Evolutionary conservation across 2,113 vertebrate genomes (phyloP).

Genomic region (Solea solea): DNA sequence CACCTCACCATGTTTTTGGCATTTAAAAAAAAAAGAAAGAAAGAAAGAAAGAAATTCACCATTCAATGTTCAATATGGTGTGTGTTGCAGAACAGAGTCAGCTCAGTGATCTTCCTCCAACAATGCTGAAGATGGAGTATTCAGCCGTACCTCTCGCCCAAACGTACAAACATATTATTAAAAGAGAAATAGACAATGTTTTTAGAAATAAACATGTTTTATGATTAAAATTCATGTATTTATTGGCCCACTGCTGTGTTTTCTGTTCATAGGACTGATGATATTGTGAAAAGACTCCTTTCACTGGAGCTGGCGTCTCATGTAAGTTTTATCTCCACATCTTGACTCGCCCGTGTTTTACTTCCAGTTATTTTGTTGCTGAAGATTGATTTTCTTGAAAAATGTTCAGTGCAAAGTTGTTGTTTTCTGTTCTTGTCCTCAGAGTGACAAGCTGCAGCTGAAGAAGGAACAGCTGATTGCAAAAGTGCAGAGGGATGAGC

Average conservation of each 20-base stretch:
- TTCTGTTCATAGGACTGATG: conserved; percentile 84
- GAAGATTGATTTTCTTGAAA: background rate
- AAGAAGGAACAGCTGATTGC: conserved; percentile 88
- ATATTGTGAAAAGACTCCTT: conserved; percentile 88
- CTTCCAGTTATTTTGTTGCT: background rate
- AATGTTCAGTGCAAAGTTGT: background rate
- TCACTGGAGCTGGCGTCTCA: conserved; percentile 91
- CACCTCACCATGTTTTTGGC: background rate
- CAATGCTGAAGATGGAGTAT: conserved; percentile 87
- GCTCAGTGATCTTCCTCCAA: conserved; percentile 85
- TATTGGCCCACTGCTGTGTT: background rate
- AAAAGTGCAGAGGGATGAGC: conserved; percentile 86
- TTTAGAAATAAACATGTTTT: too few relatives aligned
- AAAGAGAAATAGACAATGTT: too few relatives aligned
- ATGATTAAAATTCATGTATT: background rate
- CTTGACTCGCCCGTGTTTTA: background rate
- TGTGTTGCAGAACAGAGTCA: conserved; percentile 82
- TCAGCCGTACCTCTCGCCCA: conserved; percentile 82
- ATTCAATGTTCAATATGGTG: background rate
- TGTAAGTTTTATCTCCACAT: conserved; percentile 77
- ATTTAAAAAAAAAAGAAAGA: too few relatives aligned
- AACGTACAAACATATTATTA: conserved; percentile 55
- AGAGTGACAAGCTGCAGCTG: conserved; percentile 90
- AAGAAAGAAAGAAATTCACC: too few relatives aligned
- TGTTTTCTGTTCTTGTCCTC: conserved; percentile 20